Evolutionary conservation across 2,113 vertebrate species (phyloP), one percentile per base, ranked within the genome.

Genomic region (Microcebus jonahi): DNA sequence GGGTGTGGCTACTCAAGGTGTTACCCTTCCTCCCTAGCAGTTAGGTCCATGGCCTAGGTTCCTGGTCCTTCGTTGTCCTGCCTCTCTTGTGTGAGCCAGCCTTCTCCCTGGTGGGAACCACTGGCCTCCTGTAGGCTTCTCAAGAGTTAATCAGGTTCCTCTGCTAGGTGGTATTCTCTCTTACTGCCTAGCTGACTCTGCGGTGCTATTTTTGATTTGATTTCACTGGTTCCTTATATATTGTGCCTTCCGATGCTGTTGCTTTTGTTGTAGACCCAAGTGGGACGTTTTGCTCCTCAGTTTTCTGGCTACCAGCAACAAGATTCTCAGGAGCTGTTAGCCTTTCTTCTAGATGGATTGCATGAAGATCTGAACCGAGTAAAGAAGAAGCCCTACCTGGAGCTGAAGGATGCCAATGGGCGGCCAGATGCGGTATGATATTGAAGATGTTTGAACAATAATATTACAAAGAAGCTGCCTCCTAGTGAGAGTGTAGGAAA

Each of bases 291-390:
- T 97, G 99, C 99, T n/a, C 99, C 99, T 87, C 99, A 99, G 98
- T 99, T 99, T 98, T 99, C 99, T 68, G 99, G 99, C 91, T 99
- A 99, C 97, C 99, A 99, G 97, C 99, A 99, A 96, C 99, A 99
- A 98, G 99, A 99, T 98, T 99, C 99, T 15, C 99, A 99, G 98
- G 99, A 99, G 98, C 98, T 99, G 71, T 97, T 99, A 98, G 99
- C 99, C 96, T 99, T 99, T 97, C 98, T 99, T 88, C 97, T 99
- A 34, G 99, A 99, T 9, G 99, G 99, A n/a, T 98, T 99, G 67
- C 99, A 99, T 6, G 99, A 99, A 98, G 99, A 99, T 98, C 98
- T 99, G 97, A 99, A 99, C 97, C 98, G 99, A 67, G 99, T 99
- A 94, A 99, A 99, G 98, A 99, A 99, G 98, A 99, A 99, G 97